Evolutionary conservation across 1,140 invertebrate species (phyloP).

Genomic region (Drosophila persimilis): DNA sequence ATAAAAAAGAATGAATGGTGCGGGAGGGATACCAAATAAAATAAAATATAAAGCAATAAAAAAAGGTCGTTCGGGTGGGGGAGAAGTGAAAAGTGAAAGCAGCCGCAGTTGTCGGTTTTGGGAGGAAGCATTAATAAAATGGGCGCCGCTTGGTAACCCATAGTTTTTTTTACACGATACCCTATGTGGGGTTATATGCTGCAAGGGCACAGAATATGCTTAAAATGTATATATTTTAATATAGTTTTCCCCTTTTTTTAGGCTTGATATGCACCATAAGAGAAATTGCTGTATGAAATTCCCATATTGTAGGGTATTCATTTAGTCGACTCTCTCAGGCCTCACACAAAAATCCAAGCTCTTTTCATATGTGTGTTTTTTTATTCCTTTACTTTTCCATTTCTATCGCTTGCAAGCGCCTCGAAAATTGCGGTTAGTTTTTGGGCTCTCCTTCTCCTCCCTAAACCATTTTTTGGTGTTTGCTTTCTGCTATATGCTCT

Average conservation of each 20-base stretch:
- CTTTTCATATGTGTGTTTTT: constrained; percentile 1
- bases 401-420: constrained; percentile 69
- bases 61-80: constrained; percentile 20
- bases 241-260: too few relatives aligned
- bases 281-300: too few relatives aligned
- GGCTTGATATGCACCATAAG: too few relatives aligned
- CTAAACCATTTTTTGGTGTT: constrained; percentile 30
- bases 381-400: constrained; percentile 32
- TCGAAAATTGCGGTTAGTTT: constrained; percentile 79
- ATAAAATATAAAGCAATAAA: constrained; percentile 68
- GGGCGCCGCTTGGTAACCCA: constrained; percentile 40
- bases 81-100: constrained; percentile 50
- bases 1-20: constrained; percentile 33
- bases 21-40: constrained; percentile 34
- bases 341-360: not conserved
- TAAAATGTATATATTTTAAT: too few relatives aligned
- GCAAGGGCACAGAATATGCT: too few relatives aligned
- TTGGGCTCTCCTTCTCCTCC: constrained; percentile 13
- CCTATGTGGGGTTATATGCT: not conserved
- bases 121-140: constrained; percentile 64
- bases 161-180: constrained; percentile 23
- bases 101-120: constrained; percentile 17
- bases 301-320: not conserved
- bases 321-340: not conserved
- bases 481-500: constrained; percentile 28